These are phyloP conservation scores for Hemibagrus guttatus DNA, from an alignment of 2,797 vertebrate genomes.

Conservation along the genomic window DNA sequence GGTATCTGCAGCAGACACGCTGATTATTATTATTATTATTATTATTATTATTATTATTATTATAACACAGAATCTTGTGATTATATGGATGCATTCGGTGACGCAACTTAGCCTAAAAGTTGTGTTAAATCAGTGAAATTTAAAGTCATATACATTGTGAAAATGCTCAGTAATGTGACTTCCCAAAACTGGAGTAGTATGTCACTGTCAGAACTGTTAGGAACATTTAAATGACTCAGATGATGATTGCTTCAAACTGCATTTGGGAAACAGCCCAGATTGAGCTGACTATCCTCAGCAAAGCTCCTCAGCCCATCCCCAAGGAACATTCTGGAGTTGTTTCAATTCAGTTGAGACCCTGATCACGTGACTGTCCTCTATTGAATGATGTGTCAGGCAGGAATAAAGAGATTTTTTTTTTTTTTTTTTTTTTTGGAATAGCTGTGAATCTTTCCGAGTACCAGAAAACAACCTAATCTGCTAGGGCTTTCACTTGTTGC, in stretches of 20 bases:
- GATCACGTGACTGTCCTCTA: background rate
- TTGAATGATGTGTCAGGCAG: background rate
- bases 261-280: background rate
- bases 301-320: background rate
- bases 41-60: too few relatives aligned
- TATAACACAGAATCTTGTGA: background rate
- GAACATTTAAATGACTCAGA: constrained; percentile 5
- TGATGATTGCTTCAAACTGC: background rate
- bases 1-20: background rate
- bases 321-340: background rate
- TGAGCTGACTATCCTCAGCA: background rate
- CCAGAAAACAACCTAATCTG: constrained; percentile 21
- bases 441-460: background rate
- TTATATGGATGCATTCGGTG: background rate
- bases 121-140: background rate
- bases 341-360: constrained; percentile 6
- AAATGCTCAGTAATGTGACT: background rate
- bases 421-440: background rate
- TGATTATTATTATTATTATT: background rate
- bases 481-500: constrained; percentile 18
- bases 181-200: background rate
- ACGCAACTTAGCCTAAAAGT: background rate
- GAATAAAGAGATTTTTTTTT: background rate
- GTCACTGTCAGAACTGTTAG: background rate
- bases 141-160: background rate